A percentile compares a stretch with the other conserved stretches of the same genome.
Evolutionary conservation across 2,888 invertebrate genomes (phyloP).

Genomic region (Callosobruchus maculatus): DNA sequence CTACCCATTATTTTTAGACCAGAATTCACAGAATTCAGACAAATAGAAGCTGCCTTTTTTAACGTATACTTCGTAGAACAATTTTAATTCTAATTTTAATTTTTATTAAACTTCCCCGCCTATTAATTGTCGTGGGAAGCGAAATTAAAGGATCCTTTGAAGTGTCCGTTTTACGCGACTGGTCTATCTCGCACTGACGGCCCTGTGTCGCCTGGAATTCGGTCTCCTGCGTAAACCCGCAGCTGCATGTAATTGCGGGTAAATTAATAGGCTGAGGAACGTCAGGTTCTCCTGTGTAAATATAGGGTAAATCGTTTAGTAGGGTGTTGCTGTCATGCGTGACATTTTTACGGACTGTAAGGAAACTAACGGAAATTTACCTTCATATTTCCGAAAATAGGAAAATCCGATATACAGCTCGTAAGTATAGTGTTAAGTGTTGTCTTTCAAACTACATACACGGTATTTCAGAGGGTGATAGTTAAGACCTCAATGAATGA

Average conservation of each 20-base stretch:
- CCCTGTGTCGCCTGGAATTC: background rate
- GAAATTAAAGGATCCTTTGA: no score
- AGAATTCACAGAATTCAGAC: no score
- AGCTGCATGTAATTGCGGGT: slow-evolving; percentile 39
- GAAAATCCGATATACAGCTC: background rate
- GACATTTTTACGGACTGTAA: background rate
- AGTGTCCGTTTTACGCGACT: background rate
- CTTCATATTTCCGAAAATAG: background rate
- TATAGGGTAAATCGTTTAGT: slow-evolving; percentile 38
- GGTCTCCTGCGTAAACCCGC: slow-evolving; percentile 11
- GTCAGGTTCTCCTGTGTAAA: slow-evolving; percentile 33
- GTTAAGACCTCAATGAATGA: no score
- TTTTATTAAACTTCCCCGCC: no score
- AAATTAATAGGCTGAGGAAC: slow-evolving; percentile 36
- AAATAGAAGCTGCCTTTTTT: no score
- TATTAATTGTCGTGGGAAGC: no score
- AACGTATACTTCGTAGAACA: no score
- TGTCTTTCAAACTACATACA: no score
- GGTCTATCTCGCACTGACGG: background rate
- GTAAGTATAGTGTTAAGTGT: background rate
- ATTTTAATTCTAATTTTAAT: no score
- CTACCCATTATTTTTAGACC: no score
- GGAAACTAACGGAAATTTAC: background rate
- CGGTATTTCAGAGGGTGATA: no score
- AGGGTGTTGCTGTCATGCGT: slow-evolving; percentile 32